A percentile compares a stretch with the other conserved stretches of the same genome.
Evolutionary conservation across 2,888 invertebrate species (phyloP).

Genomic region (Parasteatoda lunata): DNA sequence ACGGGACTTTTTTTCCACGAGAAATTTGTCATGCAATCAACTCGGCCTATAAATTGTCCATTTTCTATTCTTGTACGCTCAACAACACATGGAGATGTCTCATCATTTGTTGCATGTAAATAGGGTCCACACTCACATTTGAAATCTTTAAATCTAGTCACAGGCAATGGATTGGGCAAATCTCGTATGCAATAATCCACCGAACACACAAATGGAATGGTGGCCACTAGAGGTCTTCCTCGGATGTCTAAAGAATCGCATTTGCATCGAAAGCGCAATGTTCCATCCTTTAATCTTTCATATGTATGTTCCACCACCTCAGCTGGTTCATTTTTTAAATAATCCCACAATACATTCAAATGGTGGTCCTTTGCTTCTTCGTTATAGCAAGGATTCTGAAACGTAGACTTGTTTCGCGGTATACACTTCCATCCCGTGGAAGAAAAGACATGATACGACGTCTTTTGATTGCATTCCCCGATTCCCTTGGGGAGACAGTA

Average conservation of each 20-base stretch:
- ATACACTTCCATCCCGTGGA: neutral
- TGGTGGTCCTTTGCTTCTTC: neutral
- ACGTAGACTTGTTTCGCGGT: neutral
- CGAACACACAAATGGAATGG: neutral
- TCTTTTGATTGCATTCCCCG: neutral
- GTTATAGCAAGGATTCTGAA: neutral
- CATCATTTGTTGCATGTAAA: neutral
- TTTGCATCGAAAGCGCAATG: neutral
- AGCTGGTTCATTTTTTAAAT: neutral
- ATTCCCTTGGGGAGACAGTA: neutral
- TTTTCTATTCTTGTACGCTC: neutral
- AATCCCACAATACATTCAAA: neutral
- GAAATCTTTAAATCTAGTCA: neutral
- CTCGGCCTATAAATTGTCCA: neutral
- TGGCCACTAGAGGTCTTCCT: neutral
- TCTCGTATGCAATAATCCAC: neutral
- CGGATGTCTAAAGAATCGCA: neutral
- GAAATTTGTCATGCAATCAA: conserved; percentile 1
- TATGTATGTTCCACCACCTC: neutral
- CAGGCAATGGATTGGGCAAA: neutral
- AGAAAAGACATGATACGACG: neutral
- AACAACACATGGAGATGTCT: neutral
- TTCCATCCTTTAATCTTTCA: neutral
- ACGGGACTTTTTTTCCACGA: no score
- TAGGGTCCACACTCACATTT: conserved; percentile 1